Evolutionary conservation across 2,797 vertebrate species (phyloP), one percentile per base, ranked within the genome.

Genomic region (Onychomys leucogaster): DNA sequence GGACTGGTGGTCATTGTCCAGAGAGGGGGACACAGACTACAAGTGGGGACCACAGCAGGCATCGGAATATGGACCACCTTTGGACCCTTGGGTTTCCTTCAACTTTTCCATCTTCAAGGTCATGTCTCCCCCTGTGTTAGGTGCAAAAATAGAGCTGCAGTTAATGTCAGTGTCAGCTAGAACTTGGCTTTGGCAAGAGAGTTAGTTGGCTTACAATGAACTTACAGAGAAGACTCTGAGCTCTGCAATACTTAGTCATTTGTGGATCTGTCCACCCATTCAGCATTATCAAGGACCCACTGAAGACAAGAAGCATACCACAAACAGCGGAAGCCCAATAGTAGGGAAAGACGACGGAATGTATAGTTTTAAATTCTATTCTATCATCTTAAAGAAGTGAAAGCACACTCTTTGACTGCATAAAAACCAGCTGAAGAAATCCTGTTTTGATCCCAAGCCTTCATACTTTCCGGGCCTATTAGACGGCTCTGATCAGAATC

Each of bases 131-230:
- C 59, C 41, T 65, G 23, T 55, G 25, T 86, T 65, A 37, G 23
- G 85, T 32, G 49, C 78, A 89, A 94, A 95, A 83, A 82, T 55
- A 2, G 65, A 41, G 5, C 41, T 71, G 49, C n/a, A 76, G 25
- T 16, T 67, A 73, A 89, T 32, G 23, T 92, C 49, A 57, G 32
- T 61, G 73, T 59, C 94, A 94, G 61, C 46, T 27, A 90, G 84
- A 77, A 52, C 69, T 87, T 91, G 82, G 41, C 59, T 73, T 52
- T 57, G 63, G 57, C 91, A 94, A 92, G 32, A 52, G 55, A 96
- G 52, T 69, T 75, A 96, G 52, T 63, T 69, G 80, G 49, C 63
- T 96, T 55, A 43, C 46, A 41, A 83, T 46, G 87, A 91, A 32
- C 76, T 75, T 89, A 41, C 4, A 17, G 77, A 84, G 85, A 94